Percentiles rank a stretch among this genome's conserved stretches.
phyloP scores from a whole-genome alignment of 2,113 vertebrate species.

The Hemicordylus capensis region DNA sequence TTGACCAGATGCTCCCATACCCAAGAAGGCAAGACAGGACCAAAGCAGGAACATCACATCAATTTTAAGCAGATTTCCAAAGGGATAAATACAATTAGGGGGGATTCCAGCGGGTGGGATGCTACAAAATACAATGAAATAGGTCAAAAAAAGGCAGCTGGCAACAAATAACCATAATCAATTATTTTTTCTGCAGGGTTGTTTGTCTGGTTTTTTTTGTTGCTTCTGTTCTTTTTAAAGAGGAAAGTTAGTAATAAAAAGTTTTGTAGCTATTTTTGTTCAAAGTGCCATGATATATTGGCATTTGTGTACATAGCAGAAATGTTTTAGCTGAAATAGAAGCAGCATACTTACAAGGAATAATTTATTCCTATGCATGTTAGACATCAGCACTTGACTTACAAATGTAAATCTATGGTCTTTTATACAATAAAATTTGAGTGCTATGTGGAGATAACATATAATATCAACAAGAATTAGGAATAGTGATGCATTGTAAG shows the following conservation, averaged over 20 bases:
- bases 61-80: neutral
- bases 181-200: neutral
- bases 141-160: neutral
- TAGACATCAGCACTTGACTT: neutral
- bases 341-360: neutral
- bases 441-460: neutral
- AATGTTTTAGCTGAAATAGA: neutral
- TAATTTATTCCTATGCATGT: neutral
- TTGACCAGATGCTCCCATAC: neutral
- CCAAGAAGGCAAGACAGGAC: neutral
- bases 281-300: neutral
- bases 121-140: neutral
- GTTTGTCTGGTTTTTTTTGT: too few species aligned
- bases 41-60: neutral
- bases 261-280: too few species aligned
- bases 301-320: neutral
- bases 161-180: neutral
- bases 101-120: neutral
- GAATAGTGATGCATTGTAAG: too few species aligned
- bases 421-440: neutral
- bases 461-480: neutral
- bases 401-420: neutral
- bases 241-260: neutral
- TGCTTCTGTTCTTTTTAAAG: neutral
- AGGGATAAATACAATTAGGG: neutral